phyloP scores from a whole-genome alignment of 1,140 invertebrate species.

The Triops longicaudatus region DNA sequence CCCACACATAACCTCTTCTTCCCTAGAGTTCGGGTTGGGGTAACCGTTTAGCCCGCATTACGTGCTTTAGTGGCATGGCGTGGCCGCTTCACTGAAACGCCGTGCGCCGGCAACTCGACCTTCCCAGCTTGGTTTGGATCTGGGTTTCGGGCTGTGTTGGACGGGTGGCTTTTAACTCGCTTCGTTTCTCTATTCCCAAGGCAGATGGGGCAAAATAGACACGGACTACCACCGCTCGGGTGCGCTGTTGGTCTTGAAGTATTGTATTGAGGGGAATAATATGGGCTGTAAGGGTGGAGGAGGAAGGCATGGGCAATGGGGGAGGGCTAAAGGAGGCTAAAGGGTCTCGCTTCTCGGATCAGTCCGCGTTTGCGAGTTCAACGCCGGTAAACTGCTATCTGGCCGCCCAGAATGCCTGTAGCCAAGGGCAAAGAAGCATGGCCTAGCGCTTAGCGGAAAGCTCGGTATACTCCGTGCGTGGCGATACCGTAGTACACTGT shows the following conservation, averaged over 20 bases:
- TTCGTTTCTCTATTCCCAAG: neutral
- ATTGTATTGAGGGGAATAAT: neutral
- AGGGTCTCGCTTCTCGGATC: neutral
- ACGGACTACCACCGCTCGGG: neutral
- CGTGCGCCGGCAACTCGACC: neutral
- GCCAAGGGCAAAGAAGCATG: constrained; percentile 8
- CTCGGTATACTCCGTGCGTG: neutral
- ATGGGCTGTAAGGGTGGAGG: neutral
- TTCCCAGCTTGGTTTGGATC: neutral
- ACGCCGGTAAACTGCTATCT: constrained; percentile 1
- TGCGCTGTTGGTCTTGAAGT: neutral
- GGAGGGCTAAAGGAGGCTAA: neutral
- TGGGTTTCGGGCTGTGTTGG: neutral
- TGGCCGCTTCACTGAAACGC: neutral
- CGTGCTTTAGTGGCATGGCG: constrained; percentile 2
- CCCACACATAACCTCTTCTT: neutral
- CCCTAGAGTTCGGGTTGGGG: neutral
- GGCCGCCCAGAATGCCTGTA: constrained; percentile 13
- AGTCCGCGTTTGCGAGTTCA: neutral
- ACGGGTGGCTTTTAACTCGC: neutral
- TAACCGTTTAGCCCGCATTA: constrained; percentile 15
- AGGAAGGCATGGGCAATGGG: neutral
- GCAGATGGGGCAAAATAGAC: neutral
- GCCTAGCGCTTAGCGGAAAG: constrained; percentile 3
- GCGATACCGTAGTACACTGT: neutral